Conservation (phyloP, 2,888 invertebrate genomes). For the Drosophila fulvimacula region DNA sequence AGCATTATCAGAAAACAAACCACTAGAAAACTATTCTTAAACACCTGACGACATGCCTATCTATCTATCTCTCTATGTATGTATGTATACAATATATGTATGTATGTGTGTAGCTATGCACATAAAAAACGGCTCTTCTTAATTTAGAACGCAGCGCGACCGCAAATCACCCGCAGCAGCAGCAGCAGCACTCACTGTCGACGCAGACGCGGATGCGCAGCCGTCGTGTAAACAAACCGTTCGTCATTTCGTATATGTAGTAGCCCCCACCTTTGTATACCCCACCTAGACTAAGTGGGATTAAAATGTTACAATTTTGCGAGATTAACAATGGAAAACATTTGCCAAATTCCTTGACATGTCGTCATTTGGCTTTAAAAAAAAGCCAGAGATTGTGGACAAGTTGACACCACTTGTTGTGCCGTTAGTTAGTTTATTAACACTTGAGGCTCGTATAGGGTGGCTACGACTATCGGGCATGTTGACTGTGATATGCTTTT, state of each 20-base stretch:
- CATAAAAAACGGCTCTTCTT: slow-evolving; percentile 51
- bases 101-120: slow-evolving; percentile 23
- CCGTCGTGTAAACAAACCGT: slow-evolving; percentile 68
- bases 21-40: slow-evolving; percentile 71
- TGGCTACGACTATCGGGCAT: not conserved
- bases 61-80: slow-evolving; percentile 2
- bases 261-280: slow-evolving; percentile 33
- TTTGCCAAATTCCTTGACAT: slow-evolving; percentile 24
- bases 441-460: not conserved
- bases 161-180: slow-evolving; percentile 62
- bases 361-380: slow-evolving; percentile 13
- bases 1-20: slow-evolving; percentile 60
- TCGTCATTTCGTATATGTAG: slow-evolving; percentile 35
- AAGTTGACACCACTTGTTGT: slow-evolving; percentile 19
- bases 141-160: slow-evolving; percentile 68
- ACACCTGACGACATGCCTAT: slow-evolving; percentile 70
- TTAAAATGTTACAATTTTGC: slow-evolving; percentile 49
- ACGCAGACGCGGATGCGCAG: slow-evolving; percentile 44
- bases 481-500: not conserved
- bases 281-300: slow-evolving; percentile 60
- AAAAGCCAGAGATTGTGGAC: slow-evolving; percentile 1
- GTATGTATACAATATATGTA: slow-evolving; percentile 10
- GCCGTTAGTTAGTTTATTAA: not conserved
- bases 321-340: slow-evolving; percentile 33
- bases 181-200: not conserved